phyloP scores from a whole-genome alignment of 2,113 vertebrate genomes.

The Pantherophis guttatus region DNA sequence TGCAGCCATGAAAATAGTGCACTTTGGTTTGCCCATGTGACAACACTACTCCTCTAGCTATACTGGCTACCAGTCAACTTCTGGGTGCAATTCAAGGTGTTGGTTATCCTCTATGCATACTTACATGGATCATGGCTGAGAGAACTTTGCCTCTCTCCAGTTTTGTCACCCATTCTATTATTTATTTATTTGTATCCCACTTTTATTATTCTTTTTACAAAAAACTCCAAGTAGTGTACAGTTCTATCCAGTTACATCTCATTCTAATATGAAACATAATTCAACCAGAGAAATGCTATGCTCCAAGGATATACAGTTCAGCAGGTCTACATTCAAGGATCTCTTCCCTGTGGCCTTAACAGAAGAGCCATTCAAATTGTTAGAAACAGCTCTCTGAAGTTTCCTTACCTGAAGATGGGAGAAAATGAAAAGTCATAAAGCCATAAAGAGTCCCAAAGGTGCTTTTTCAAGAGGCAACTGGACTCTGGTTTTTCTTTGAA shows the following conservation, averaged over 20 bases:
- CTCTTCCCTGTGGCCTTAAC: background rate
- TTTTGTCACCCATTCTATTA: background rate
- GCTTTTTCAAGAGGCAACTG: too few species aligned
- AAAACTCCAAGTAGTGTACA: constrained; percentile 41
- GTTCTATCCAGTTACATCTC: constrained; percentile 50
- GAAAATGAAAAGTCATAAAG: too few species aligned
- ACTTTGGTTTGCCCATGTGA: background rate
- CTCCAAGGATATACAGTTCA: background rate
- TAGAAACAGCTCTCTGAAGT: background rate
- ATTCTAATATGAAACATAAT: background rate
- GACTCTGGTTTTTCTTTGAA: too few species aligned
- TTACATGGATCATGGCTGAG: background rate
- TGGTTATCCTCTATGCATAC: background rate
- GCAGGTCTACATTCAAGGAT: background rate
- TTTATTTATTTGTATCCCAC: too few species aligned
- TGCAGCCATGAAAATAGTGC: background rate
- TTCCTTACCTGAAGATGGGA: too few species aligned
- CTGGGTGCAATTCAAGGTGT: background rate
- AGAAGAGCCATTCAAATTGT: background rate
- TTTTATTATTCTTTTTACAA: too few species aligned
- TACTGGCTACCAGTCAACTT: background rate
- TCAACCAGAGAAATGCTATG: background rate
- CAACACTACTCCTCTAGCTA: background rate
- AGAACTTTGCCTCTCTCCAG: background rate
- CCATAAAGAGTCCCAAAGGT: too few species aligned